These are phyloP conservation scores for Drosophila novamexicana DNA, from an alignment of 1,140 invertebrate species.

Conservation along the genomic window DNA sequence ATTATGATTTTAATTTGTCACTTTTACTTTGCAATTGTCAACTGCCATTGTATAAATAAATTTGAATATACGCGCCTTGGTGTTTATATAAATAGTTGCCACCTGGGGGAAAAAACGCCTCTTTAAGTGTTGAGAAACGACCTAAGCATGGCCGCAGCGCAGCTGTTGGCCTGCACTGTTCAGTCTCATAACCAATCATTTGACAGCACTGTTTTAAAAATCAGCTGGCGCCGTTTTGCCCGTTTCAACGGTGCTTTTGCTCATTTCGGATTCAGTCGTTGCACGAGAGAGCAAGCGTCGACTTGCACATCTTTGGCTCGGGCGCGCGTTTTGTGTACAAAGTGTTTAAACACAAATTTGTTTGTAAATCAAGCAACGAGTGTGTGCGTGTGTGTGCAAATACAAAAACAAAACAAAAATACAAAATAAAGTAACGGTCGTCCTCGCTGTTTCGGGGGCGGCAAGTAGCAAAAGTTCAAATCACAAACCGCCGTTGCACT, in stretches of 20 bases:
- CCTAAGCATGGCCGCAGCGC: conserved; percentile 1
- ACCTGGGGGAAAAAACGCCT: background rate
- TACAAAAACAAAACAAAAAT: conserved; percentile 52
- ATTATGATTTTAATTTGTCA: too few relatives aligned
- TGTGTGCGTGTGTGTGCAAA: conserved; percentile 52
- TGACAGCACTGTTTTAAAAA: conserved; percentile 24
- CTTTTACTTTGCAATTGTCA: background rate
- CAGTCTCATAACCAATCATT: too few relatives aligned
- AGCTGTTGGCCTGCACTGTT: conserved; percentile 1
- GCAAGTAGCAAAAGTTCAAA: conserved; percentile 48
- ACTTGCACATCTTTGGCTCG: conserved; percentile 22
- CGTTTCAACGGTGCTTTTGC: conserved; percentile 47
- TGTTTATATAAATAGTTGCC: conserved; percentile 10
- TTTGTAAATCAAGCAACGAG: conserved; percentile 41
- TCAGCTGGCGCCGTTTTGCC: conserved; percentile 25
- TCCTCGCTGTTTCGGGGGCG: conserved; percentile 28
- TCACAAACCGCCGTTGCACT: conserved; percentile 52
- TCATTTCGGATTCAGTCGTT: conserved; percentile 50
- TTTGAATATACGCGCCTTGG: conserved; percentile 2
- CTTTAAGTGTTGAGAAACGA: conserved; percentile 2
- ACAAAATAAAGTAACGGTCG: conserved; percentile 38
- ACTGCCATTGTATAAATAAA: background rate
- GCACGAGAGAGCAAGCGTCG: conserved; percentile 36
- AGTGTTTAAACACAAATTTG: conserved; percentile 48
- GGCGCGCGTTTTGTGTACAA: conserved; percentile 31